Evolutionary conservation across 1,140 invertebrate genomes (phyloP), one percentile per base, ranked within the genome.

Genomic region (Acarapis woodi): DNA sequence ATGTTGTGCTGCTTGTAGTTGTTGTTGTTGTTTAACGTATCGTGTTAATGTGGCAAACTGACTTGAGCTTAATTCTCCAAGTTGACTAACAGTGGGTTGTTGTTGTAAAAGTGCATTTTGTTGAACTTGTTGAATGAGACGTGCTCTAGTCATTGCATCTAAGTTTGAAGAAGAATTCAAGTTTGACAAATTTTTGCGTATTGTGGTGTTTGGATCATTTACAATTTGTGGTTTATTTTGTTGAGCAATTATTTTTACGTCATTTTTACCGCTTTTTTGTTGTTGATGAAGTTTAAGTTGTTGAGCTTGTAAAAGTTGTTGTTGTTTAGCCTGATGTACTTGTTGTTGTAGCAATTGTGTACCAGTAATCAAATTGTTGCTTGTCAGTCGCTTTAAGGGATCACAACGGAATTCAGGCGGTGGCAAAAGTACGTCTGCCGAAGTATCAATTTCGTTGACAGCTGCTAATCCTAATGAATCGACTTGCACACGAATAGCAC

Each of bases 371-470:
- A n/a, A 10, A 32, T 14, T 10, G 14, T 16, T 15, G 12, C 9
- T 10, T 32, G 32, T 10, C 18, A 16, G 32, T 20, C 10, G 18
- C 9, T 14, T 28, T 10, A 14, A 28, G 10, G 26, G 2, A 12
- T 10, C 26, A 28, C 14, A 10, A 14, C 26, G 2, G 26, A 49
- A 49, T 39, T 49, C 46, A 1, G 47, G 47, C 18, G 48, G 48
- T 19, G 48, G 48, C 34, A 46, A 45, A 40, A 49, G 43, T 28
- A 49, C 26, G 38, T 49, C 48, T 12, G 43, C 39, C 29, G 44
- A 40, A 10, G 44, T 44, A 41, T 48, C 47, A 16, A 45, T 42
- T 35, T 47, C 46, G 33, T 40, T 46, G 9, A 43, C 46, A 10
- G 46, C 44, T 15, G 46, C 42, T 35, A 44, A 32, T 32, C 46